These are phyloP conservation scores for Ceratina japonica DNA, from an alignment of 1,140 invertebrate species.

Conservation along the genomic window DNA sequence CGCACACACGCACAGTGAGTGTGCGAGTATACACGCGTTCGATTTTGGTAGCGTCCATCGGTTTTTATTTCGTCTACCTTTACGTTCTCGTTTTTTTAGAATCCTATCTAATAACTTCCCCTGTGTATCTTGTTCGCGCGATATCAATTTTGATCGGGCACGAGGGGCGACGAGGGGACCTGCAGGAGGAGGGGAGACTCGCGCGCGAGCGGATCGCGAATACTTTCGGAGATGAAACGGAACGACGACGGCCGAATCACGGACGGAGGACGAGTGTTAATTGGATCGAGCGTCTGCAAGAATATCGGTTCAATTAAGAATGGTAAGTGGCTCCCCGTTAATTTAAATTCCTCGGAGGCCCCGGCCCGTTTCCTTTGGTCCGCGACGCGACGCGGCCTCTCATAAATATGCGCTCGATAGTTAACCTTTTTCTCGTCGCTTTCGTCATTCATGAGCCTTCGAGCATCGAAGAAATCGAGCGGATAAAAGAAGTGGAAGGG, in stretches of 20 bases:
- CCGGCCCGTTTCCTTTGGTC: constrained; percentile 43
- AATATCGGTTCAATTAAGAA: constrained; percentile 53
- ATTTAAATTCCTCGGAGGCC: constrained; percentile 44
- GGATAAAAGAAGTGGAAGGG: constrained; percentile 12
- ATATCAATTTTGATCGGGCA: constrained; percentile 17
- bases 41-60: neutral
- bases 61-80: constrained; percentile 13
- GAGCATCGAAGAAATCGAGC: constrained; percentile 41
- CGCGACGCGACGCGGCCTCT: constrained; percentile 46
- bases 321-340: constrained; percentile 47
- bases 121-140: neutral
- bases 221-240: neutral
- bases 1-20: neutral
- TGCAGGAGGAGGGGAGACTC: too few relatives aligned
- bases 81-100: too few relatives aligned
- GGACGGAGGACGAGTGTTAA: constrained; percentile 22
- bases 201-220: neutral
- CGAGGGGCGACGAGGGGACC: neutral
- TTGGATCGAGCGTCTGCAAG: constrained; percentile 45
- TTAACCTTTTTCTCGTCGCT: constrained; percentile 47
- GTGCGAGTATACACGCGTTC: neutral
- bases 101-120: neutral
- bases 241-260: constrained; percentile 14
- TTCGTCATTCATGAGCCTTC: constrained; percentile 43
- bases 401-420: constrained; percentile 57